Conservation (phyloP, 2,113 vertebrate species). For the Seriola rivoliana region DNA sequence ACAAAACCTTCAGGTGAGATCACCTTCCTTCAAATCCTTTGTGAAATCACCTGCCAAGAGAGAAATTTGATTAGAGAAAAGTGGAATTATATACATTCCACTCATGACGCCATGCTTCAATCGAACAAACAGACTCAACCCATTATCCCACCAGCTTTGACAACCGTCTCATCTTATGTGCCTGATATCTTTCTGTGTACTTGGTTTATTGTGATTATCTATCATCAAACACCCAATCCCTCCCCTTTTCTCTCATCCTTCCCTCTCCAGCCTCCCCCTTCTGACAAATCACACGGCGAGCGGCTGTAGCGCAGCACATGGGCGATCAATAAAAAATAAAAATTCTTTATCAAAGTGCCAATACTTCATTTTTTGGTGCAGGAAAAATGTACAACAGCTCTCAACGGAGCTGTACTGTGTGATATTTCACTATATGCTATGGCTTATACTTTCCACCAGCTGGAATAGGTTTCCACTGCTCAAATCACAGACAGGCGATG, state of each 20-base stretch:
- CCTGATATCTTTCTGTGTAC: constrained; percentile 7
- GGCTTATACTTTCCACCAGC: constrained; percentile 51
- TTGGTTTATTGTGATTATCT: constrained; percentile 41
- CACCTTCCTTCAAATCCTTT: constrained; percentile 1
- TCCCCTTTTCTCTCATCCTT: not conserved
- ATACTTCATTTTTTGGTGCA: constrained; percentile 73
- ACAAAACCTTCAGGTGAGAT: not conserved
- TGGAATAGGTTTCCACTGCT: constrained; percentile 22
- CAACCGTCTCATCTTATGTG: constrained; percentile 14
- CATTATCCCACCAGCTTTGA: constrained; percentile 1
- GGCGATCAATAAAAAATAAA: constrained; percentile 72
- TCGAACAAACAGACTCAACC: not conserved
- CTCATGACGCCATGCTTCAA: not conserved
- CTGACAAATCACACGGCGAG: constrained; percentile 34
- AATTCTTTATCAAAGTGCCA: constrained; percentile 82
- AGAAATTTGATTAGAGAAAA: not conserved
- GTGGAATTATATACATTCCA: not conserved
- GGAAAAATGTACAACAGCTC: constrained; percentile 47
- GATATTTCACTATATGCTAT: constrained; percentile 45
- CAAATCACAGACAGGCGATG: constrained; percentile 3
- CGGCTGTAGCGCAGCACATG: constrained; percentile 19
- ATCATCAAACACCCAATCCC: constrained; percentile 10
- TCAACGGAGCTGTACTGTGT: constrained; percentile 38
- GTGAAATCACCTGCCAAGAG: constrained; percentile 2
- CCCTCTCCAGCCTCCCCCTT: constrained; percentile 1